Evolutionary conservation across 2,888 invertebrate species (phyloP).

Genomic region (Fissipunctia ypsillon): DNA sequence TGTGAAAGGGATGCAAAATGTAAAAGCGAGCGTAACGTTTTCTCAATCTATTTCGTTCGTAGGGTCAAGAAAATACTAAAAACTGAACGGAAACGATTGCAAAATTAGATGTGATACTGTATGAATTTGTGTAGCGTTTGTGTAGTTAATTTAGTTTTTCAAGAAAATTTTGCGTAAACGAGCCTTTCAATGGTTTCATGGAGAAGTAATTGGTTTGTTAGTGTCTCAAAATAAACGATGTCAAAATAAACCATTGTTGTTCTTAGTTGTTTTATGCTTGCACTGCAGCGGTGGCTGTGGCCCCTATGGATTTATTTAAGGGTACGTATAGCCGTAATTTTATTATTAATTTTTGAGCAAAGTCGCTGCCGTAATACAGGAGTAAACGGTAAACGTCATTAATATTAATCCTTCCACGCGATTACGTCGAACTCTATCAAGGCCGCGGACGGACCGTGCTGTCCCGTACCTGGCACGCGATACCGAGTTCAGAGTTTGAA

Average conservation of each 20-base stretch:
- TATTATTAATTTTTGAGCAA: conserved; percentile 10
- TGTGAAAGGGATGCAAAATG: conserved; percentile 35
- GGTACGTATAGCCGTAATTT: conserved; percentile 50
- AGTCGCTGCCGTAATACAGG: conserved; percentile 14
- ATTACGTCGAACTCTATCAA: conserved; percentile 84
- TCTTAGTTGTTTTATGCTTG: conserved; percentile 28
- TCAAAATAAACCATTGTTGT: conserved; percentile 58
- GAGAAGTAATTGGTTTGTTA: conserved; percentile 50
- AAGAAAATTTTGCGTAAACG: conserved; percentile 34
- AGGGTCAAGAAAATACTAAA: conserved; percentile 41
- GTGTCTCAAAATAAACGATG: conserved; percentile 50
- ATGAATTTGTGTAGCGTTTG: conserved; percentile 27
- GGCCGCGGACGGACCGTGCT: conserved; percentile 88
- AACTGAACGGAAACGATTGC: conserved; percentile 48
- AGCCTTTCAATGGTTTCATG: conserved; percentile 12
- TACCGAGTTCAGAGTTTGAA: conserved; percentile 70
- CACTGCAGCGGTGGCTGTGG: conserved; percentile 39
- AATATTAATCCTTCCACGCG: conserved; percentile 70
- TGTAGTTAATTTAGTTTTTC: conserved; percentile 31
- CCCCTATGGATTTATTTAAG: conserved; percentile 64
- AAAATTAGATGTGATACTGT: conserved; percentile 45
- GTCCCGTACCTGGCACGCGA: conserved; percentile 83
- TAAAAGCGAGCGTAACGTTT: conserved; percentile 38
- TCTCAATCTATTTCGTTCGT: conserved; percentile 39
- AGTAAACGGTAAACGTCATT: conserved; percentile 53